These are phyloP conservation scores for Strix occidentalis DNA, from an alignment of 2,797 vertebrate species.

Conservation along the genomic window DNA sequence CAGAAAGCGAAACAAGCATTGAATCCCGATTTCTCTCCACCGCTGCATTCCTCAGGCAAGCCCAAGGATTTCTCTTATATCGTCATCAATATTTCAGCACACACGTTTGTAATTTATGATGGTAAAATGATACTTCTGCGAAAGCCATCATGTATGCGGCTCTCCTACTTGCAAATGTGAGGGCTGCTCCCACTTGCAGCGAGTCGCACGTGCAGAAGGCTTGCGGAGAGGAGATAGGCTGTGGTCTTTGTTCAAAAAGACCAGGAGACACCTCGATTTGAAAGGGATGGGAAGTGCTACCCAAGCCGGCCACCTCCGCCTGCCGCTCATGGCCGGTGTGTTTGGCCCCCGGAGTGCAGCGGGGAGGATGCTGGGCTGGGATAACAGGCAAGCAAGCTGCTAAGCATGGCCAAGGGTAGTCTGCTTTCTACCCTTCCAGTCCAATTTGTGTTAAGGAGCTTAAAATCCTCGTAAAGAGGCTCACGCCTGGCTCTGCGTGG, in stretches of 20 bases:
- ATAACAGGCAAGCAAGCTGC: not conserved
- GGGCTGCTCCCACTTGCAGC: not conserved
- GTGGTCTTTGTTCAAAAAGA: not conserved
- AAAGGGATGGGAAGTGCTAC: not conserved
- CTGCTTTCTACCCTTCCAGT: not conserved
- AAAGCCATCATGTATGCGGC: not conserved
- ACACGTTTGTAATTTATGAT: not conserved
- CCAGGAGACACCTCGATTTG: not conserved
- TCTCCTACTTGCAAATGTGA: not conserved
- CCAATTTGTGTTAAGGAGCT: not conserved
- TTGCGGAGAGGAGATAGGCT: not conserved
- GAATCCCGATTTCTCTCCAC: not conserved
- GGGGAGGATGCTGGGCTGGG: not conserved
- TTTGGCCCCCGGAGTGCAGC: not conserved
- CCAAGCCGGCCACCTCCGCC: not conserved
- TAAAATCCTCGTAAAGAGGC: not conserved
- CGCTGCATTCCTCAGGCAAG: not conserved
- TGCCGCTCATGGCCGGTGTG: not conserved
- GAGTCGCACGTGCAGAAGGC: not conserved
- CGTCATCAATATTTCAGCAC: not conserved
- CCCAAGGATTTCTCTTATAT: not conserved
- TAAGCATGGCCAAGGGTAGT: rapidly evolving
- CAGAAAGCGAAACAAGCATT: not conserved
- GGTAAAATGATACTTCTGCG: not conserved
- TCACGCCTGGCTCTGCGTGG: rapidly evolving